phyloP scores from a whole-genome alignment of 2,888 invertebrate genomes.

The Rhaphigaster nebulosa region DNA sequence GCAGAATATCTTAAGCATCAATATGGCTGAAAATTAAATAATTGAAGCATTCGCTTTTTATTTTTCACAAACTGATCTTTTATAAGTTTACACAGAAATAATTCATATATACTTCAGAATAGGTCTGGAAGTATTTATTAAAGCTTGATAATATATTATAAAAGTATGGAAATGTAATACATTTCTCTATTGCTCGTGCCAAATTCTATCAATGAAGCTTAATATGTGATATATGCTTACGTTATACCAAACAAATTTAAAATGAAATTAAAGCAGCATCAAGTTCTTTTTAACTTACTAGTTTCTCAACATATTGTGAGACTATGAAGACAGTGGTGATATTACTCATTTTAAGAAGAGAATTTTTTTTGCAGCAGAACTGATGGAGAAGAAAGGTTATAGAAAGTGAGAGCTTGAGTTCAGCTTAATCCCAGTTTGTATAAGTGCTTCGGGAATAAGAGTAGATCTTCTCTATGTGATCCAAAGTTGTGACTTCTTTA shows the following conservation, averaged over 20 bases:
- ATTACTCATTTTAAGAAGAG: not conserved
- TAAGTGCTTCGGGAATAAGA: not conserved
- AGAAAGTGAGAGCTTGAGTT: not conserved
- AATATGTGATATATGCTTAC: not conserved
- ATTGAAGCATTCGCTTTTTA: no score
- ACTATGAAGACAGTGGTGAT: not conserved
- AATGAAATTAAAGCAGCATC: not conserved
- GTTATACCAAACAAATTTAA: not conserved
- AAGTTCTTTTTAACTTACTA: not conserved
- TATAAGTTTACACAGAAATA: no score
- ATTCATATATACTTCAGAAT: no score
- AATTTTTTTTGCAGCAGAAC: not conserved
- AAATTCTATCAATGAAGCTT: not conserved
- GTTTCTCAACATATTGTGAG: not conserved
- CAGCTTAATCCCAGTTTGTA: not conserved
- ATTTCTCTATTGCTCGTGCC: not conserved
- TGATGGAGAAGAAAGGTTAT: no score
- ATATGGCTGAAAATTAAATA: no score
- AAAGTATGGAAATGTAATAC: not conserved
- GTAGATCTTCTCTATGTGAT: not conserved
- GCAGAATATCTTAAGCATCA: no score
- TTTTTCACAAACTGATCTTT: no score
- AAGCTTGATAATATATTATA: no score
- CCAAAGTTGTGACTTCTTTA: constrained; percentile 46
- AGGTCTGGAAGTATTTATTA: no score